A percentile compares a stretch with the other conserved stretches of the same genome.
Evolutionary conservation across 2,113 vertebrate species (phyloP).

Genomic region (Micronycteris hirsuta): DNA sequence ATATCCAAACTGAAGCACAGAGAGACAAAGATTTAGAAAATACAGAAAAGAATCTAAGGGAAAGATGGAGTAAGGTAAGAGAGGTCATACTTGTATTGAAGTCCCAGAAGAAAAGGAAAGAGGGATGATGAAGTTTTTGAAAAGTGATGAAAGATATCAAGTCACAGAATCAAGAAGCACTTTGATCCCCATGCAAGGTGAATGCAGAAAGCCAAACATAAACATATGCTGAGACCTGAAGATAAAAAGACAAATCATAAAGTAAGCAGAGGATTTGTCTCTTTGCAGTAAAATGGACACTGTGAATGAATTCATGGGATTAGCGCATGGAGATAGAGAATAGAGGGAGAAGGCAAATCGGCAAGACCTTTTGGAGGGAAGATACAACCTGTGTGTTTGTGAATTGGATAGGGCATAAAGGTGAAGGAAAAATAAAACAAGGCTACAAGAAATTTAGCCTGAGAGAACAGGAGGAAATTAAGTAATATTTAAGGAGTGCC

Average conservation of each 20-base stretch:
- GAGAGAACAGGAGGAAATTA: neutral
- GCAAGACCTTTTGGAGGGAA: neutral
- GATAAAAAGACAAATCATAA: neutral
- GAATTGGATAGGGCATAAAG: neutral
- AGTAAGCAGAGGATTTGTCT: neutral
- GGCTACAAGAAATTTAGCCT: neutral
- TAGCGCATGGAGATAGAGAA: neutral
- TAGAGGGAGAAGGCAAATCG: neutral
- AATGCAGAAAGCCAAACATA: neutral
- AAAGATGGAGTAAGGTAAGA: neutral
- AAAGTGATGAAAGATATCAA: neutral
- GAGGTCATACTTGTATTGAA: neutral
- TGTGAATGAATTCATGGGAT: neutral
- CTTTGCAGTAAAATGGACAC: neutral
- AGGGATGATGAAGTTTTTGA: neutral
- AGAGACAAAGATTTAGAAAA: conserved; percentile 17
- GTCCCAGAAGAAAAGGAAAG: neutral
- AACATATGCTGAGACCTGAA: neutral
- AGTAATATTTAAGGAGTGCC: neutral
- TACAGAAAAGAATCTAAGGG: neutral
- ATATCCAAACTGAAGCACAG: neutral
- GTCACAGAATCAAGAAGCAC: neutral
- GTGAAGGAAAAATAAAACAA: neutral
- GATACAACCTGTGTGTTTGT: neutral
- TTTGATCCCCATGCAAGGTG: neutral